phyloP scores from a whole-genome alignment of 2,888 invertebrate genomes.

The Drosophila anomelani region DNA sequence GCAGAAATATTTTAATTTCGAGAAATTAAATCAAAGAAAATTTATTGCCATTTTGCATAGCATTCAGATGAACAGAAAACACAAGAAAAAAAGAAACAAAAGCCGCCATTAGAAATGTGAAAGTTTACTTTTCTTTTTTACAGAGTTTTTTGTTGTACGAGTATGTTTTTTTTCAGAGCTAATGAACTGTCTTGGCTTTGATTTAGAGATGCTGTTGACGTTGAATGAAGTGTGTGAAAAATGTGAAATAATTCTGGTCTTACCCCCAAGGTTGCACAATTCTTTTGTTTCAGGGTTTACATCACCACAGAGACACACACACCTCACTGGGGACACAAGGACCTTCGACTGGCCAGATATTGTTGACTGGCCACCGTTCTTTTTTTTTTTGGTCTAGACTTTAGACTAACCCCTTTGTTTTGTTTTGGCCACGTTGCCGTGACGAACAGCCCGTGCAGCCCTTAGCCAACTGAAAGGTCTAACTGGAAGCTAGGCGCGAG shows the following conservation, averaged over 20 bases:
- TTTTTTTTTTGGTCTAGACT: not conserved
- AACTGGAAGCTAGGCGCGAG: slow-evolving; percentile 11
- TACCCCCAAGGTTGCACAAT: slow-evolving; percentile 21
- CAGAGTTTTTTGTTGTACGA: slow-evolving; percentile 8
- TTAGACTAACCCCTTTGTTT: slow-evolving; percentile 24
- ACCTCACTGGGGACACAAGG: slow-evolving; percentile 24
- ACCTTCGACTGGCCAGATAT: slow-evolving; percentile 62
- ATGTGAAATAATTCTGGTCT: slow-evolving; percentile 34
- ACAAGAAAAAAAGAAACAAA: slow-evolving; percentile 29
- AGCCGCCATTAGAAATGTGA: slow-evolving; percentile 68
- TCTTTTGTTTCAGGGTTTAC: slow-evolving; percentile 20
- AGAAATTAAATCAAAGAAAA: slow-evolving; percentile 65
- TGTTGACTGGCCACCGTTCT: slow-evolving; percentile 16
- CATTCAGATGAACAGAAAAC: slow-evolving; percentile 24
- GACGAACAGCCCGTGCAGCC: slow-evolving; percentile 22
- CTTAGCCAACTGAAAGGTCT: slow-evolving; percentile 31
- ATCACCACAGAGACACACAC: slow-evolving; percentile 14
- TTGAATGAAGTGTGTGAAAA: not conserved
- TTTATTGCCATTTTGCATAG: slow-evolving; percentile 60
- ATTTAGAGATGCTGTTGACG: slow-evolving; percentile 36
- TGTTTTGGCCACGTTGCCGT: slow-evolving; percentile 46
- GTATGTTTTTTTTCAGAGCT: slow-evolving; percentile 46
- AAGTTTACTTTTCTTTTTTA: slow-evolving; percentile 74
- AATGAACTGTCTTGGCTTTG: slow-evolving; percentile 64
- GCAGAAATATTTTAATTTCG: slow-evolving; percentile 62